Evolutionary conservation across 2,113 vertebrate species (phyloP).

Genomic region (Ameiurus melas): DNA sequence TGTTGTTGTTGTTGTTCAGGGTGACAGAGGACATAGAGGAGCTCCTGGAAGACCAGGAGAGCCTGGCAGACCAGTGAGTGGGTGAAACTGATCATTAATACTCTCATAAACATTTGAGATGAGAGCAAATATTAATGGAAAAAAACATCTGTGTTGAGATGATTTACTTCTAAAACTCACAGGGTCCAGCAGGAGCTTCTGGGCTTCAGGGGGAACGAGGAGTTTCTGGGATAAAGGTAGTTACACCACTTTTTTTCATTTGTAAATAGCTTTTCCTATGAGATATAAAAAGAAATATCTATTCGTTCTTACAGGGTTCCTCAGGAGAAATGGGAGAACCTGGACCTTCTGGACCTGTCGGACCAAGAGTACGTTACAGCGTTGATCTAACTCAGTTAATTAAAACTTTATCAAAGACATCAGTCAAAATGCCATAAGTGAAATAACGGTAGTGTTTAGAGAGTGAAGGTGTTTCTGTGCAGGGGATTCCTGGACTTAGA

Average conservation of each 20-base stretch:
- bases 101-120: not conserved
- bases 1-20: constrained; percentile 57
- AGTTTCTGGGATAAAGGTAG: constrained; percentile 65
- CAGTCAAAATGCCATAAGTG: not conserved
- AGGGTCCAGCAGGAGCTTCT: constrained; percentile 66
- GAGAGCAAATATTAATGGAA: not conserved
- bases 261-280: not conserved
- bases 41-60: constrained; percentile 59
- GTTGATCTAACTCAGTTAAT: not conserved
- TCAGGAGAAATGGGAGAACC: constrained; percentile 60
- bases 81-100: not conserved
- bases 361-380: constrained; percentile 63
- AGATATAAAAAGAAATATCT: not conserved
- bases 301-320: constrained; percentile 59
- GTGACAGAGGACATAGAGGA: constrained; percentile 66
- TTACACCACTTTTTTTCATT: not conserved
- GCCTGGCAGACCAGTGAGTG: constrained; percentile 65
- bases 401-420: not conserved
- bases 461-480: not conserved
- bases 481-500: constrained; percentile 69
- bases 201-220: constrained; percentile 65
- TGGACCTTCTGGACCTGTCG: constrained; percentile 64
- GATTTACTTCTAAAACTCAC: not conserved
- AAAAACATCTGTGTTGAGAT: not conserved
- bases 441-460: not conserved